Base-by-base conservation (phyloP, 2,888 invertebrate species). In the Melinaea marsaeus region DNA sequence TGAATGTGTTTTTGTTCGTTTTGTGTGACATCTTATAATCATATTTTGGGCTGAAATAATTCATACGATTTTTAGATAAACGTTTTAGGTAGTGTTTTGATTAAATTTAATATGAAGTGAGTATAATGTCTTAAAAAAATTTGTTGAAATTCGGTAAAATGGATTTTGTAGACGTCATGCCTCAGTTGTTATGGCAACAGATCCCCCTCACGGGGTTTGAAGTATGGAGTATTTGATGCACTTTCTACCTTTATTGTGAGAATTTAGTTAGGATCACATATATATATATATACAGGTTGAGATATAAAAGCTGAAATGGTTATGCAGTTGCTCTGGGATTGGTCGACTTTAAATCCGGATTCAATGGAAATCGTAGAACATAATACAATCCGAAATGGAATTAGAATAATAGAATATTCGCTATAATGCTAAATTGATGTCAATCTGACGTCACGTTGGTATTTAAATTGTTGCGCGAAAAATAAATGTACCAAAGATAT, bases 151-250 rank as follows among this genome's bases (percentile, higher is more conserved):
- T n/a, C 6, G 51, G 51, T 7, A 51, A 32, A 32, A 11, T 61
- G 60, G 55, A 65, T 65, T 68, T 62, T 61, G 71, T 69, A 72
- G 72, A 75, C 75, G 69, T 71, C 67, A 68, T 73, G 71, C 71
- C 64, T 60, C 69, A 64, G 84, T 86, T 79, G 70, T 78, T 71
- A 82, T 82, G 77, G 79, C 62, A 75, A 86, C 84, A 69, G 70
- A 70, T 60, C 58, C 67, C 67, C 65, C 63, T 61, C 57, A 34
- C 46, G 60, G 51, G 59, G 63, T 61, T 57, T 67, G 60, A 62
- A 67, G 55, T 58, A 60, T 64, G 37, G 60, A 65, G 57, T 47
- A 56, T 42, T 61, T 60, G 58, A 57, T 55, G 63, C 67, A 54
- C 65, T 62, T 63, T 59, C 61, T 63, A 61, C 61, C 65, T 63